These are phyloP conservation scores for Irena cyanogastra DNA, from an alignment of 2,113 vertebrate species.

Conservation along the genomic window DNA sequence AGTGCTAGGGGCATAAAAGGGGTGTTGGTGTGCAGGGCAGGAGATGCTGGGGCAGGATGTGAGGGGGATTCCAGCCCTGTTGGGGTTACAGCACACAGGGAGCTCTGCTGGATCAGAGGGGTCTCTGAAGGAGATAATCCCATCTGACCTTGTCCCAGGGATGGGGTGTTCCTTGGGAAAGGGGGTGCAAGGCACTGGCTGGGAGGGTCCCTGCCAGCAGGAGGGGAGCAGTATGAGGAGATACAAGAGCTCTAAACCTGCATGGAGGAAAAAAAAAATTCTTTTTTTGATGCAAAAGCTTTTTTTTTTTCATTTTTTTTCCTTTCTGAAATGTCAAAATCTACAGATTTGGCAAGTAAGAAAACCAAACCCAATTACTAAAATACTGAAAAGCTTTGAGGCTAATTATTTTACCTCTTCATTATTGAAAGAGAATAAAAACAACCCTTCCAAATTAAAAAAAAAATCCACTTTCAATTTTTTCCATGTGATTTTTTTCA, in stretches of 20 bases:
- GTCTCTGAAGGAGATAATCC: neutral
- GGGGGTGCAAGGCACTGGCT: rapidly evolving
- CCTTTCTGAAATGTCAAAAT: neutral
- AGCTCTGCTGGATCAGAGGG: neutral
- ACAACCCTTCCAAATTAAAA: neutral
- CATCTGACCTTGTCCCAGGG: neutral
- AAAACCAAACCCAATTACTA: neutral
- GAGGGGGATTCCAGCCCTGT: rapidly evolving
- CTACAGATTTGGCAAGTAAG: neutral
- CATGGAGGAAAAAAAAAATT: neutral
- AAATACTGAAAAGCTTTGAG: neutral
- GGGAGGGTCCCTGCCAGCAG: neutral
- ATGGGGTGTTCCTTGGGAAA: neutral
- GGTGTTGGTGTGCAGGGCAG: rapidly evolving
- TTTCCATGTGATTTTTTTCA: neutral
- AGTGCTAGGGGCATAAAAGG: neutral
- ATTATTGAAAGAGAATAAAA: neutral
- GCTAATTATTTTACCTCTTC: neutral
- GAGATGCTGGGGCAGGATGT: neutral
- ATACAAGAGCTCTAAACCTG: neutral
- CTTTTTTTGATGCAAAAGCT: neutral
- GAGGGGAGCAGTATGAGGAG: neutral
- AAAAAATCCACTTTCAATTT: neutral
- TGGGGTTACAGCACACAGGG: neutral
- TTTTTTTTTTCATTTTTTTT: neutral